phyloP scores from a whole-genome alignment of 2,113 vertebrate genomes.

The Crotalus viridis region DNA sequence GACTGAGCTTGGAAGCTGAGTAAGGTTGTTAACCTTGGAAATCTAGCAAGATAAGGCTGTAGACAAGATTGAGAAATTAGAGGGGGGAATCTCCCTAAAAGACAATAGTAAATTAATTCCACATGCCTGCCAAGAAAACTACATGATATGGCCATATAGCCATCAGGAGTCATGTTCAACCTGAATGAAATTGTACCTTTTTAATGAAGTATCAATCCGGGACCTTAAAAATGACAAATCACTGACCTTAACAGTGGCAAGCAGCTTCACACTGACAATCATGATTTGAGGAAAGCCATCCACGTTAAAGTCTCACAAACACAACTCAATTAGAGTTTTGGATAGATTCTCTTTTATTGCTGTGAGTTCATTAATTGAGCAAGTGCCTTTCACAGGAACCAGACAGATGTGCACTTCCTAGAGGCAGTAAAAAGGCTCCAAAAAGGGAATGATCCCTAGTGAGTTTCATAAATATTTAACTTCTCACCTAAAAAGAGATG shows the following conservation, averaged over 20 bases:
- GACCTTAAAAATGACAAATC: neutral
- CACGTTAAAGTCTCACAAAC: neutral
- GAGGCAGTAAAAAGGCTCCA: constrained; percentile 27
- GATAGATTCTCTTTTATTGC: neutral
- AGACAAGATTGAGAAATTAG: neutral
- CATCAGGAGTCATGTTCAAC: neutral
- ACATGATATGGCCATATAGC: neutral
- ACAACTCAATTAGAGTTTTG: constrained; percentile 13
- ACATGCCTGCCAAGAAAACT: neutral
- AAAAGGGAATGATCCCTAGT: constrained; percentile 35
- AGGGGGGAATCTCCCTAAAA: neutral
- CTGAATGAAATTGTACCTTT: neutral
- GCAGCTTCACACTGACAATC: neutral
- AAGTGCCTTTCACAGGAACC: constrained; percentile 14
- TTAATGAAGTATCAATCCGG: neutral
- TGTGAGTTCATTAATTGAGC: neutral
- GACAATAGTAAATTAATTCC: neutral
- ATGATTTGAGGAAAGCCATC: neutral
- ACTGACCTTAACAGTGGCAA: neutral
- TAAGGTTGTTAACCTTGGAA: neutral
- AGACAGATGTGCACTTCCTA: constrained; percentile 30
- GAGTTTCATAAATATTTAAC: constrained; percentile 48
- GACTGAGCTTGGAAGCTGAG: neutral
- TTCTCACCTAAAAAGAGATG: constrained; percentile 33
- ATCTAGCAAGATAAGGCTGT: neutral